Evolutionary conservation across 2,888 invertebrate genomes (phyloP).

Genomic region (Acholoe squamosa): DNA sequence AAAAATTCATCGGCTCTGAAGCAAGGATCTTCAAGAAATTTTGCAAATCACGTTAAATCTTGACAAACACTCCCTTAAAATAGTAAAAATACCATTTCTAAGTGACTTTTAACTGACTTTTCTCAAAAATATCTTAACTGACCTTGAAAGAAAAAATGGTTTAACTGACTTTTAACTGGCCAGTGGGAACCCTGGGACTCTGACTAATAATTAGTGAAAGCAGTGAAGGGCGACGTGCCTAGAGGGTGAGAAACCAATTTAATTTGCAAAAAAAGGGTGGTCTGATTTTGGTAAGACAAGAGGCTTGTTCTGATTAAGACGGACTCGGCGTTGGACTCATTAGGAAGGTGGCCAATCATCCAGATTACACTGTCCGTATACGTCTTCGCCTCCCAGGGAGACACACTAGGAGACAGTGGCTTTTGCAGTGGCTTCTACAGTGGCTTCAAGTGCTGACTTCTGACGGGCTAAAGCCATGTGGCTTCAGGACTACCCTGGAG

Average conservation of each 20-base stretch:
- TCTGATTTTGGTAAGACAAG: neutral
- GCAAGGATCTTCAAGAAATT: too few species aligned
- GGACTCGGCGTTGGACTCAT: neutral
- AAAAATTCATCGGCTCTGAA: too few species aligned
- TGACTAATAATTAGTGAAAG: too few species aligned
- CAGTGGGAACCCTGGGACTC: too few species aligned
- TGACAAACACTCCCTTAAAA: too few species aligned
- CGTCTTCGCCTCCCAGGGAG: neutral
- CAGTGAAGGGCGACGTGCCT: neutral
- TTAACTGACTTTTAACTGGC: too few species aligned
- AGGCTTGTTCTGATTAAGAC: neutral
- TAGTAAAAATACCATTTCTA: too few species aligned
- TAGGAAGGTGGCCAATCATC: neutral
- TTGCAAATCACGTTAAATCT: too few species aligned
- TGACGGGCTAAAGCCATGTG: constrained; percentile 1
- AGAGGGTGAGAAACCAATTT: neutral
- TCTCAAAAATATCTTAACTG: too few species aligned
- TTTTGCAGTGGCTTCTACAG: neutral
- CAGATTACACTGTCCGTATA: neutral
- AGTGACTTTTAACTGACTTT: too few species aligned
- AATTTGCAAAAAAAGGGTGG: neutral
- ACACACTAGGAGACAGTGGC: neutral
- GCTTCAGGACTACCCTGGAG: neutral
- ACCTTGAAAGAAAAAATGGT: too few species aligned
- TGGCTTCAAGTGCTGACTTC: neutral